Evolutionary conservation across 2,797 vertebrate genomes (phyloP), one percentile per base, ranked within the genome.

Genomic region (Pipistrellus nathusii): DNA sequence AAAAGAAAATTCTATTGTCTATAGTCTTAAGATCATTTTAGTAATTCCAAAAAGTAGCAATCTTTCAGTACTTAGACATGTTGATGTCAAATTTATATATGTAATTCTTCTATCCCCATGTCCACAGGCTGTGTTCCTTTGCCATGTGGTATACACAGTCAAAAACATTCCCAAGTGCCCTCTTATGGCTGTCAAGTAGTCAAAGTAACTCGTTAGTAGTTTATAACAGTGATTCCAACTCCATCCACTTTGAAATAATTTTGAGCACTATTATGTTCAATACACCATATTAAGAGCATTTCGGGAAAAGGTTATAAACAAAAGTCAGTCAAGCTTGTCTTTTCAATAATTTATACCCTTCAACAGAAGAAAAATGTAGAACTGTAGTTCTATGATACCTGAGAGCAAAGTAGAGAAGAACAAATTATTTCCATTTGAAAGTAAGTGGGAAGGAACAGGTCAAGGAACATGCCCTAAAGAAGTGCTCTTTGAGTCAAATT

Each of bases 1-100:
- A 62, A 94, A 87, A 92, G 72, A 77, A 93, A 80, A 81, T 68
- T 78, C 14, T 32, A 59, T 48, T 44, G 4, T 91, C 68, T 46
- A 53, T 27, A 80, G n/a, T 53, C 48, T 87, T 69, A 59, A 68
- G 18, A n/a, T 6, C 18, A 55, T 73, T 46, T 84, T 85, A 84
- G 53, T 94, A 93, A 90, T 69, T 85, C 89, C 35, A 90, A 32
- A 73, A 9, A 77, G 38, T 68, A 73, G 27, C 44, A 69, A 57
- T 82, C 23, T 55, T 86, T 82, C 73, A 30, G 17, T 84, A 48
- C 64, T 84, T 68, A 64, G 5, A 75, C 8, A 95, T 66, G 30
- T 53, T 8, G 4, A 6, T 72, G 8, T 77, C 53, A 87, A 94
- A 80, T 93, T 92, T 82, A 72, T 71, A 80, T 66, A 35, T 35